Base-by-base conservation (phyloP, 2,113 vertebrate species). In the Paramisgurnus dabryanus region DNA sequence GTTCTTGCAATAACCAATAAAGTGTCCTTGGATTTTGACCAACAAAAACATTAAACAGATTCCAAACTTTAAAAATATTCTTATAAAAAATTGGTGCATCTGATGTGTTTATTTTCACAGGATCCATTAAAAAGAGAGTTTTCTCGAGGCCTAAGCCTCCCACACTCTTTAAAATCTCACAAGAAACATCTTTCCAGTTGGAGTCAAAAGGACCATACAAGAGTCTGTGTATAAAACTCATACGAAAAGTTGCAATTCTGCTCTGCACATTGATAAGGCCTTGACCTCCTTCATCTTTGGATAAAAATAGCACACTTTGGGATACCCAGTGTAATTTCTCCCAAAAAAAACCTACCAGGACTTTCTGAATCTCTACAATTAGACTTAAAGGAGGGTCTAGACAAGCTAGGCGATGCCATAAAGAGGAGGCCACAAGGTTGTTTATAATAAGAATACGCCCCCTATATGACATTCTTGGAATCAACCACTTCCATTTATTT, bases 1-100 rank as follows among this genome's bases (percentile, higher is more conserved):
- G 39, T 66, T 66, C 39, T 66, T 66, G 39, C 15, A 66, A 15
- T 40, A 66, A 66, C 64, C 39, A 66, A 66, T 22, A 22, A 22
- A 22, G 22, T 22, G 22, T 22, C 22, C 22, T 22, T 22, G 22
- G 22, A 22, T 22, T 22, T 22, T 22, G 22, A 22, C 22, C 22
- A 22, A 22, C 22, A 22, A 22, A 22, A 22, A 22, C 22, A 22
- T 22, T 22, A 22, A 22, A 22, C 22, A 22, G 22, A 22, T 22
- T 22, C 22, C 22, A 22, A 22, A 22, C 22, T 22, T 22, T 22
- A 22, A 22, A 22, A 22, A 22, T 22, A 22, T 22, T 22, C 22
- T 22, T 22, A 22, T 22, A 22, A 22, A 22, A 22, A 22, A 22
- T 22, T 22, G 22, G 22, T 22, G 22, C 22, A 22, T 22, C 22